phyloP scores from a whole-genome alignment of 1,140 invertebrate genomes.

The Artemia franciscana region DNA sequence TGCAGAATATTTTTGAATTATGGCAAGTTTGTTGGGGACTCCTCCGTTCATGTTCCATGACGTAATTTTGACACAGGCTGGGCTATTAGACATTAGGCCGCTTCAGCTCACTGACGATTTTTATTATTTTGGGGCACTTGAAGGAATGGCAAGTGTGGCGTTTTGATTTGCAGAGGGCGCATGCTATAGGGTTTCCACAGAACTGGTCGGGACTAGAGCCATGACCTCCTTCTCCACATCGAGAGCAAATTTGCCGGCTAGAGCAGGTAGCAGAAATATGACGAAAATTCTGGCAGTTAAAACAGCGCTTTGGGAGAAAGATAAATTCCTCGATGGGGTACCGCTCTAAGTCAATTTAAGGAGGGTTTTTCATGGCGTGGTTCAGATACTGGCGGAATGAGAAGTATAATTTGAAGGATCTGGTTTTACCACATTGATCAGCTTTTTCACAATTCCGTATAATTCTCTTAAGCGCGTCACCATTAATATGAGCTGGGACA shows the following conservation, averaged over 20 bases:
- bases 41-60: background rate
- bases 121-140: background rate
- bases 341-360: background rate
- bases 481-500: background rate
- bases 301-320: background rate
- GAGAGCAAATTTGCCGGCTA: background rate
- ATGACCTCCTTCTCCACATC: background rate
- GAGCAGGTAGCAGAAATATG: background rate
- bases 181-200: background rate
- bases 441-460: background rate
- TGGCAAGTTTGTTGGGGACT: background rate
- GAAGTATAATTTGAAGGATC: background rate
- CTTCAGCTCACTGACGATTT: background rate
- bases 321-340: background rate
- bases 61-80: background rate
- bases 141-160: background rate
- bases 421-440: background rate
- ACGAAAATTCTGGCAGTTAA: background rate
- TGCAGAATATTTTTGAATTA: background rate
- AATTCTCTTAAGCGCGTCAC: no score
- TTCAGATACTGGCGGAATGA: background rate
- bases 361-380: background rate
- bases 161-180: background rate
- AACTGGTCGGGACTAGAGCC: background rate
- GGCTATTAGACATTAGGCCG: background rate